Conservation (phyloP, 2,888 invertebrate genomes). For the Drosophila putrida region DNA sequence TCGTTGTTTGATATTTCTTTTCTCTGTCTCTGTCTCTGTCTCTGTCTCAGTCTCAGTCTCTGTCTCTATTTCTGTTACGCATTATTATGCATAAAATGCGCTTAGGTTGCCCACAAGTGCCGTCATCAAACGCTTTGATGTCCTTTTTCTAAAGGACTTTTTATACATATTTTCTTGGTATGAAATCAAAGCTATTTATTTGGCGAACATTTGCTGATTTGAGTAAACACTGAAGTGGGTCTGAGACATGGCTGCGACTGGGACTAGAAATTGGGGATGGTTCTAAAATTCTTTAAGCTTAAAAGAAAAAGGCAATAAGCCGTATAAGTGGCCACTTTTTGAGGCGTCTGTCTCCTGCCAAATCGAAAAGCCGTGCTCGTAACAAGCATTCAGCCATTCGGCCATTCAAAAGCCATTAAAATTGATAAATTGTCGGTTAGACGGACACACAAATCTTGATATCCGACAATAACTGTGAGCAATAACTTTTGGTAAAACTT, state of each 20-base stretch:
- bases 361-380: slow-evolving; percentile 4
- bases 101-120: slow-evolving; percentile 52
- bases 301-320: slow-evolving; percentile 69
- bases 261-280: not conserved
- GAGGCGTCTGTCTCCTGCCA: slow-evolving; percentile 19
- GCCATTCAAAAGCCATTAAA: slow-evolving; percentile 67
- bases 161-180: slow-evolving; percentile 8
- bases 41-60: slow-evolving; percentile 5
- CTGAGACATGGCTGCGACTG: not conserved
- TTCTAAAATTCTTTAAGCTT: slow-evolving; percentile 25
- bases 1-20: slow-evolving; percentile 20
- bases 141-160: slow-evolving; percentile 46
- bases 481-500: slow-evolving; percentile 25
- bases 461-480: slow-evolving; percentile 28
- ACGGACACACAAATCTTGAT: slow-evolving; percentile 31
- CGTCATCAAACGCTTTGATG: slow-evolving; percentile 65
- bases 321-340: slow-evolving; percentile 73
- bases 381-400: slow-evolving; percentile 43
- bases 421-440: slow-evolving; percentile 64
- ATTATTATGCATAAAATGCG: slow-evolving; percentile 74
- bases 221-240: slow-evolving; percentile 55
- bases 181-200: slow-evolving; percentile 74
- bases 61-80: slow-evolving; percentile 39
- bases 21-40: slow-evolving; percentile 1
- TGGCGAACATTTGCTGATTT: slow-evolving; percentile 63